These are phyloP conservation scores for Leptarthrus brevirostris DNA, from an alignment of 2,888 invertebrate genomes.

Conservation along the genomic window DNA sequence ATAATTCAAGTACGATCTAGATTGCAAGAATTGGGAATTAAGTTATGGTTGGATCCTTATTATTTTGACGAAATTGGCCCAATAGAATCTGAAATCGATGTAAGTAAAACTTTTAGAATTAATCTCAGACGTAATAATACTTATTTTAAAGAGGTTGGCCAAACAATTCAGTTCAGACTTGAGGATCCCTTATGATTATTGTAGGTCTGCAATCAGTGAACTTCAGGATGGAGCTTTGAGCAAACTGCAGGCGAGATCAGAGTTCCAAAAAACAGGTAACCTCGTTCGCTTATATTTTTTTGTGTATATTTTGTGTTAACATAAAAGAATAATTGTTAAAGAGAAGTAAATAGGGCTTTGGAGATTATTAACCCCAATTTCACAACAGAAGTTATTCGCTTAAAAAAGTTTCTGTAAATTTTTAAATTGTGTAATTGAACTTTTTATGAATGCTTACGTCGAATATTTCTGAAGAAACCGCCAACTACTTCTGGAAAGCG, in stretches of 20 bases:
- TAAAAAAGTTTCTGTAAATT: too few species aligned
- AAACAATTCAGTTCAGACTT: constrained; percentile 71
- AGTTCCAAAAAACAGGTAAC: constrained; percentile 73
- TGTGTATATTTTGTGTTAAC: too few species aligned
- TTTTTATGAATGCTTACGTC: too few species aligned
- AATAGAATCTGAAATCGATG: constrained; percentile 66
- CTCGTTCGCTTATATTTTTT: too few species aligned
- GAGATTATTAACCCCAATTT: too few species aligned
- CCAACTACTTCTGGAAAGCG: too few species aligned
- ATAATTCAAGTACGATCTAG: constrained; percentile 75
- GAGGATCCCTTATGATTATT: constrained; percentile 68
- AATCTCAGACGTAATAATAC: constrained; percentile 11
- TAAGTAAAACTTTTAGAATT: constrained; percentile 53
- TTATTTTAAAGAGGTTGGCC: constrained; percentile 72
- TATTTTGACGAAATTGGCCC: constrained; percentile 69
- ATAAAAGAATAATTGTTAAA: too few species aligned
- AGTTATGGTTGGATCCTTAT: constrained; percentile 82
- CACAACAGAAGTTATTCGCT: too few species aligned
- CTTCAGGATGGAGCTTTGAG: constrained; percentile 78
- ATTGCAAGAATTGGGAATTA: constrained; percentile 76
- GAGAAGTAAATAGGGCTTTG: too few species aligned
- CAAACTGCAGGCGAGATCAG: constrained; percentile 76
- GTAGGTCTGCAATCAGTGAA: constrained; percentile 71
- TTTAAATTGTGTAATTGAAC: too few species aligned
- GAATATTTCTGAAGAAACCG: too few species aligned